Conservation (phyloP, 1,140 invertebrate genomes). For the Drosophila ironensis region DNA sequence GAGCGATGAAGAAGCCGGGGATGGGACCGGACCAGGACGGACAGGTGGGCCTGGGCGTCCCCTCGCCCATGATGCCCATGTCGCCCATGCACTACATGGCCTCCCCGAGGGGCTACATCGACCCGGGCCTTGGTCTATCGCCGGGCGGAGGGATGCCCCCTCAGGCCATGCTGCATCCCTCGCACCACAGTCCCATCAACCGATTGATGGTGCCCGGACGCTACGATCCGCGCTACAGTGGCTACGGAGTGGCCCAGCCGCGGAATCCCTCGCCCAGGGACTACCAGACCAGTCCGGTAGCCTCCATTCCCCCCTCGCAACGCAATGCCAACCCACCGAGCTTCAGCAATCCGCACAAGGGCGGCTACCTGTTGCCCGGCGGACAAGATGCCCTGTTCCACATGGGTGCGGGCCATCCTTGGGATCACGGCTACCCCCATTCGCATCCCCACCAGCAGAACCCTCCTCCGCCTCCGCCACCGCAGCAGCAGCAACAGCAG, state of each 20-base stretch:
- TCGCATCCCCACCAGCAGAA: constrained; percentile 33
- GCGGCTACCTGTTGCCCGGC: constrained; percentile 25
- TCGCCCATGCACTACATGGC: constrained; percentile 65
- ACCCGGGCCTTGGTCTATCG: constrained; percentile 27
- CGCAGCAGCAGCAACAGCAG: constrained; percentile 24
- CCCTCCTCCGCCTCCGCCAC: constrained; percentile 31
- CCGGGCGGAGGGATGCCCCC: constrained; percentile 15
- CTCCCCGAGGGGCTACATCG: constrained; percentile 43
- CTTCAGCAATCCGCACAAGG: constrained; percentile 42
- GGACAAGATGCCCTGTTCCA: constrained; percentile 26
- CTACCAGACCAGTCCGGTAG: constrained; percentile 16
- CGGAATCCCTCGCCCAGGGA: constrained; percentile 40
- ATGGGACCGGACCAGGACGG: constrained; percentile 31
- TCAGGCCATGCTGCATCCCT: constrained; percentile 31
- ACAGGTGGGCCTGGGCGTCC: constrained; percentile 2
- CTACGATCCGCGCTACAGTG: constrained; percentile 49
- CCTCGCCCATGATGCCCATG: constrained; percentile 46
- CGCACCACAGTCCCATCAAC: constrained; percentile 59
- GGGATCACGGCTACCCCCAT: constrained; percentile 29
- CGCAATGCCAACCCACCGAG: constrained; percentile 68
- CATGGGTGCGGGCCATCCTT: not conserved
- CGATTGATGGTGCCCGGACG: constrained; percentile 48
- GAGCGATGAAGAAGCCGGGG: constrained; percentile 47
- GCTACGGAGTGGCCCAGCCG: constrained; percentile 28
- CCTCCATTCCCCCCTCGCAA: constrained; percentile 15